A percentile compares a stretch with the other conserved stretches of the same genome.
Evolutionary conservation across 2,113 vertebrate genomes (phyloP).

Genomic region (Damaliscus lunatus): DNA sequence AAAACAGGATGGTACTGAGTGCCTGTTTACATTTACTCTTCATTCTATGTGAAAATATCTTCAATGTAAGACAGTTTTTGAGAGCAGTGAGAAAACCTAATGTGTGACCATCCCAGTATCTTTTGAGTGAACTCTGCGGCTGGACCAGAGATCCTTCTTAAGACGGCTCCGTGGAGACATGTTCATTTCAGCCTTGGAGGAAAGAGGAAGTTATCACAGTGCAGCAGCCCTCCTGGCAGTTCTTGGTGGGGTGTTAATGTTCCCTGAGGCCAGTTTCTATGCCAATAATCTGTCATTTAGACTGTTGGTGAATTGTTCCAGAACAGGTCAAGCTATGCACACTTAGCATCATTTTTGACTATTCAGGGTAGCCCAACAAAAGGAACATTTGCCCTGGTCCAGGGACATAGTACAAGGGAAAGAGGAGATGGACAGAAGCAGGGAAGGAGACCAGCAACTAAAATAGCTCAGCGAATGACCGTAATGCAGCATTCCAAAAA

Average conservation of each 20-base stretch:
- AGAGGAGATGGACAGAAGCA: background rate
- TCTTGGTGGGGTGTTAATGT: background rate
- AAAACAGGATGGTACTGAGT: background rate
- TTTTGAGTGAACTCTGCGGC: background rate
- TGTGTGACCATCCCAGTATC: background rate
- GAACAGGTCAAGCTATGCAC: background rate
- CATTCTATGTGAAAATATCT: background rate
- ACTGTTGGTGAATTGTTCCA: conserved; percentile 17
- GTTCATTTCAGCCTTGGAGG: background rate
- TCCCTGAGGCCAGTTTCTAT: background rate
- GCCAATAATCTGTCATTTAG: conserved; percentile 1
- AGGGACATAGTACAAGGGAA: background rate
- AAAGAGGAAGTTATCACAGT: background rate
- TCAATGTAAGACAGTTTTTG: background rate
- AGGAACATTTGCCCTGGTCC: background rate
- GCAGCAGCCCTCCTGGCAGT: background rate
- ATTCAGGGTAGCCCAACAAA: background rate
- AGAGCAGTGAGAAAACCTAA: background rate
- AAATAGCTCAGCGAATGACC: background rate
- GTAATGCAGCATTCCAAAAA: background rate
- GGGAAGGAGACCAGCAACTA: background rate
- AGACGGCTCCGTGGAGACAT: background rate
- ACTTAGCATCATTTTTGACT: conserved; percentile 26
- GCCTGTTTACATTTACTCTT: background rate
- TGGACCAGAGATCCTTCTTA: background rate